Base-by-base conservation (phyloP, 1,140 invertebrate genomes). In the Brachionus plicatilis region DNA sequence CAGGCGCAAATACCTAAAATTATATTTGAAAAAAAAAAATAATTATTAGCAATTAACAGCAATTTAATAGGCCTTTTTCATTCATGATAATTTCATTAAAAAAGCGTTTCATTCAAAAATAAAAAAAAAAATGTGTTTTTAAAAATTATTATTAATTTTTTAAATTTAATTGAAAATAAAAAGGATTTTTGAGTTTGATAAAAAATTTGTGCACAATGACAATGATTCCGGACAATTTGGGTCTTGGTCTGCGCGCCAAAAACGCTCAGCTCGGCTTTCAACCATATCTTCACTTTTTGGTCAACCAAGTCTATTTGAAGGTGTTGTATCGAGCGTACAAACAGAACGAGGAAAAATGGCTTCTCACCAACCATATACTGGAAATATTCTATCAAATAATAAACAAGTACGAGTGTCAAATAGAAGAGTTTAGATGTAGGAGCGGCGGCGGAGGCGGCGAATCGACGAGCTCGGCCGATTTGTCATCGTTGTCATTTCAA, bases 201-300 rank as follows among this genome's bases (percentile, higher is more conserved):
- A 92, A 94, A 86, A 92, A 92, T 1, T 90, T 98, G 8, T 93
- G 94, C 20, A 93, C 86, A 93, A 92, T 85, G n/a, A 80, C 88
- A 45, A 92, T 92, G 12, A 91, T 95, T 76, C 94, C 95, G 0
- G 90, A 92, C 84, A 92, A 93, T n/a, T 90, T 96, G 6, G 95
- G 95, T 7, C 93, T 93, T 2, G 94, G 94, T 0, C 90, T 92
- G 4, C 91, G 95, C n/a, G 47, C 79, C n/a, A 82, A 82, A 47
- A 82, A 82, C 27, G 50, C 53, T 3, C 92, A 92, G 65, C 94
- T 95, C 2, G 95, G 95, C 1, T 94, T 97, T 85, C 93, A 95
- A 89, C 95, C 95, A 0, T 97, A 97, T 88, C 88, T 97, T 12
- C 92, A 93, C 4, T 96, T 95, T 88, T 92, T 95, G 27, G 90